A percentile compares a stretch with the other conserved stretches of the same genome.
These are phyloP conservation scores for Mixornis gularis DNA, from an alignment of 2,113 vertebrate species.

Conservation along the genomic window DNA sequence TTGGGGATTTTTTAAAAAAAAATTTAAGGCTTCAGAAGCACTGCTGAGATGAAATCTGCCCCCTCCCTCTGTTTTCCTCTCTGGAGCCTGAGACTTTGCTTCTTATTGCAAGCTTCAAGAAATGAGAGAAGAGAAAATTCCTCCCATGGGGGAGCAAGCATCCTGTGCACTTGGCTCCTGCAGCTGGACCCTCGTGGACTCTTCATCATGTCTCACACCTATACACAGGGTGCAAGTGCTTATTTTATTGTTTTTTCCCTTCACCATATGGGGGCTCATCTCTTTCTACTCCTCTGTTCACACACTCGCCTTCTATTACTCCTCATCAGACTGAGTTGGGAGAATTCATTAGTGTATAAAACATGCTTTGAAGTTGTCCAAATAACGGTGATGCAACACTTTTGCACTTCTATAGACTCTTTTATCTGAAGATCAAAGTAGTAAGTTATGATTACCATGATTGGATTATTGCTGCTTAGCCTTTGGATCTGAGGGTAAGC, in stretches of 20 bases:
- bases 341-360: conserved; percentile 49
- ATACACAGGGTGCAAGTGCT: background rate
- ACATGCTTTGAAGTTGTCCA: conserved; percentile 50
- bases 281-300: background rate
- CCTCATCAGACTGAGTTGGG: background rate
- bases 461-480: conserved; percentile 51
- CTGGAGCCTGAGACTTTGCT: background rate
- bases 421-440: conserved; percentile 64
- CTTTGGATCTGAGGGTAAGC: conserved; percentile 54
- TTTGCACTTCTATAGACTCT: conserved; percentile 43
- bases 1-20: background rate
- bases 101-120: background rate
- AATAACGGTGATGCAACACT: conserved; percentile 45
- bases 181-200: background rate
- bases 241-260: background rate
- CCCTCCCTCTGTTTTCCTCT: background rate
- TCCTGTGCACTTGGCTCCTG: background rate
- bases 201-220: background rate
- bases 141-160: background rate
- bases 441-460: conserved; percentile 33
- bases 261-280: background rate
- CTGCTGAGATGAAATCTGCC: background rate
- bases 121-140: background rate
- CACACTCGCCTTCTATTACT: background rate
- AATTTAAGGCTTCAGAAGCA: background rate